Evolutionary conservation across 2,888 invertebrate genomes (phyloP), one percentile per base, ranked within the genome.

Genomic region (Bruchidius siliquastri): DNA sequence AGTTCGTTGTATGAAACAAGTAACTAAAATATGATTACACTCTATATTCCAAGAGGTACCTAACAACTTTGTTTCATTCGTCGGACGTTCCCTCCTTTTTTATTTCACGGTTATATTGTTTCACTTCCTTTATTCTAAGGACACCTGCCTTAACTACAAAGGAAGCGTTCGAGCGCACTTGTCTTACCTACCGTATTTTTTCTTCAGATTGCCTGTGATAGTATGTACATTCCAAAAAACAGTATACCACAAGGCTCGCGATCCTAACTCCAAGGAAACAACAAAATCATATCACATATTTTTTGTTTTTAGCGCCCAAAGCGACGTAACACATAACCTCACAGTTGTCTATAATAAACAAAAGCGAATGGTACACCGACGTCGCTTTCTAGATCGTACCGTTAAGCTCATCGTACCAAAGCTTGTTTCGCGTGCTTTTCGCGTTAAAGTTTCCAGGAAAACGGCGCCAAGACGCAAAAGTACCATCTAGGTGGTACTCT

Each of bases 111-210:
- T 1, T 49, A 49, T 49, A 49, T 8, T 4, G 49, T 49, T 49
- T 49, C 49, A 49, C 18, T 49, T 49, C 49, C 49, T 18, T 8
- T 18, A 49, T 13, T 13, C 13, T 49, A 49, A 49, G 49, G 49
- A 49, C 49, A 49, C 49, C 49, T 49, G 49, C 49, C 13, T 49
- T 49, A 49, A 49, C 49, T 49, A 49, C 49, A 49, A 49, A 49
- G 49, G 49, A 13, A 49, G 10, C 8, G 8, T 30, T 3, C 13
- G 68, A 67, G 13, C 6, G 13, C 18, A 20, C 10, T 18, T 21
- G 20, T 2, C 73, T 73, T 70, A 73, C 73, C 73, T 70, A 73
- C 73, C 73, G 73, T 73, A 73, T 70, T 73, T 73, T 70, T 73
- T 73, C 73, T 70, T 73, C 73, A 73, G 73, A 13, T 73, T 73